These are phyloP conservation scores for Echinops telfairi DNA, from an alignment of 2,113 vertebrate species.

Conservation along the genomic window DNA sequence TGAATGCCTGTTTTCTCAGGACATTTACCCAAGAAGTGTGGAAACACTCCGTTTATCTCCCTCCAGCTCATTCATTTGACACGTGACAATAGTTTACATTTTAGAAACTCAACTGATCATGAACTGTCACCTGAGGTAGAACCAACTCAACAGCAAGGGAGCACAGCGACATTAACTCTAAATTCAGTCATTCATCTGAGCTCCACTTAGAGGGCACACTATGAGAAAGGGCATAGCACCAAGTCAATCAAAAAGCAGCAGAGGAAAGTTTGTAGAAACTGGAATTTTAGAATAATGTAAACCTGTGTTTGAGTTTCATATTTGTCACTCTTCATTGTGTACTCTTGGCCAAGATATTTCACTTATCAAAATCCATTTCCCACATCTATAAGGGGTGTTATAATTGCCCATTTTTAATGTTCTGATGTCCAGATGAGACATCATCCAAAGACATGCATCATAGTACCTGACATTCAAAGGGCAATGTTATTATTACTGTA, in stretches of 20 bases:
- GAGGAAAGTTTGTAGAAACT: neutral
- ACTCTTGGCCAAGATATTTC: slow-evolving; percentile 32
- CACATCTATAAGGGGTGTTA: neutral
- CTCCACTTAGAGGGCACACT: neutral
- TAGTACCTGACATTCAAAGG: neutral
- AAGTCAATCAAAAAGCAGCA: neutral
- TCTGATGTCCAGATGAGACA: neutral
- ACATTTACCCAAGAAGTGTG: neutral
- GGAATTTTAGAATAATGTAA: neutral
- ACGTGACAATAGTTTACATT: slow-evolving; percentile 8
- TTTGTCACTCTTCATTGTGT: neutral
- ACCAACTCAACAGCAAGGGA: neutral
- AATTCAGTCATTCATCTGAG: neutral
- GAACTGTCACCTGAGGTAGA: neutral
- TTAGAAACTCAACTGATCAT: neutral
- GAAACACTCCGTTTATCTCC: neutral
- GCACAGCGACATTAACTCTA: slow-evolving; percentile 3
- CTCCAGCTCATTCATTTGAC: neutral
- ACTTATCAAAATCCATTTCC: slow-evolving; percentile 20
- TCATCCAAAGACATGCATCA: neutral
- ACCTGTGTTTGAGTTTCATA: neutral
- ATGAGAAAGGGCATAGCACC: neutral
- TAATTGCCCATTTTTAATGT: neutral
- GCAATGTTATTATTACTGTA: neutral
- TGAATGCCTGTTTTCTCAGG: neutral